Evolutionary conservation across 1,140 invertebrate species (phyloP), one percentile per base, ranked within the genome.

Genomic region (Hydropsyche tenuis): DNA sequence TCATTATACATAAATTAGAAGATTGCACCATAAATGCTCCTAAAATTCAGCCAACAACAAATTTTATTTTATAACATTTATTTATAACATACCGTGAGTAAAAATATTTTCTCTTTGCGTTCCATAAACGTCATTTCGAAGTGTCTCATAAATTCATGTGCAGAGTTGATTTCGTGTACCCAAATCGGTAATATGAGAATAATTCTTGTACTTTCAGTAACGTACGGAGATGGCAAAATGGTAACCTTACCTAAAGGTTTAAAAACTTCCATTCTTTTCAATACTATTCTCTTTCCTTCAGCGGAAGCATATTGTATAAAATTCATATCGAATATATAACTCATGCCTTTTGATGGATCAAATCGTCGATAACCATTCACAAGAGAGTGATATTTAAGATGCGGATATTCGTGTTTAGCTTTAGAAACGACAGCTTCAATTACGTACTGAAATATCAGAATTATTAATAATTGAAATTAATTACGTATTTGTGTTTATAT

Each of bases 271-370:
- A 75, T 64, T 25, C 77, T 42, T 37, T 76, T 75, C 14, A 75
- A 23, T 0, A 74, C 37, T 0, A 69, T 43, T 25, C 66, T 65
- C 11, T 37, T 30, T 11, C 53, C 56, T 79, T 80, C 45, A 75
- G 73, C 48, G 37, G 79, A 60, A 75, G 80, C 42, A 37, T 81
- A 82, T 45, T 86, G 81, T 48, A 82, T 69, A 78, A 90, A 87
- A 45, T 85, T 84, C 12, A 96, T 79, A 84, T 97, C 94, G 20
- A 98, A 80, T 62, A 91, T 89, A 82, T 97, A 98, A 81, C 95
- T 93, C 87, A 96, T 91, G 51, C 95, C 96, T 78, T 93, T 85
- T 0, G 93, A 92, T 7, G 94, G 91, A 84, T 97, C 94, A 83
- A 96, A 96, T 78, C 89, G 88, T 77, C 90, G 86, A 78, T 97